phyloP scores from a whole-genome alignment of 1,140 invertebrate species.

The Orius laevigatus region DNA sequence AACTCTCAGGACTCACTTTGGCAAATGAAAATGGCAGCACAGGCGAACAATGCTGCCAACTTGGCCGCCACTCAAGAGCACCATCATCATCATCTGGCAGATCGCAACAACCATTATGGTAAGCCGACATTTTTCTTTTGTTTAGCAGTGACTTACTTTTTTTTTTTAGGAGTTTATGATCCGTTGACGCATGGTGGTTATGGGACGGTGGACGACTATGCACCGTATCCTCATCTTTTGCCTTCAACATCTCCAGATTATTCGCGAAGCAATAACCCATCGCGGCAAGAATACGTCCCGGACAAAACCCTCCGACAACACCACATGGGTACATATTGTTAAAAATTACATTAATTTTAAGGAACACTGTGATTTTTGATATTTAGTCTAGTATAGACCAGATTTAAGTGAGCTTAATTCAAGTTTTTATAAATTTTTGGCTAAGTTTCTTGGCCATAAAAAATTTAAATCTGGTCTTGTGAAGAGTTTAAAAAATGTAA shows the following conservation, averaged over 20 bases:
- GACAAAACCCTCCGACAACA: constrained; percentile 64
- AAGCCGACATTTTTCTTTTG: constrained; percentile 15
- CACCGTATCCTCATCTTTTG: constrained; percentile 56
- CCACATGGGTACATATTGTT: constrained; percentile 49
- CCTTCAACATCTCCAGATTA: constrained; percentile 35
- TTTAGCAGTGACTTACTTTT: not conserved
- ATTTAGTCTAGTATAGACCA: not conserved
- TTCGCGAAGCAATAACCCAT: constrained; percentile 50
- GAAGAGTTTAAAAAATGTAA: not conserved
- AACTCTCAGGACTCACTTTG: constrained; percentile 89
- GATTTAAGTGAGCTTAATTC: too few species aligned
- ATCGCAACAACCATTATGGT: constrained; percentile 30
- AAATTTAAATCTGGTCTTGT: too few species aligned
- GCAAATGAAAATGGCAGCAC: constrained; percentile 76
- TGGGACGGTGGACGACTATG: constrained; percentile 69
- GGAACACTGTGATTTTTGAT: not conserved
- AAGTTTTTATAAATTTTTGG: not conserved
- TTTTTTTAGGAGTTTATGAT: constrained; percentile 42
- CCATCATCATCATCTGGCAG: constrained; percentile 34
- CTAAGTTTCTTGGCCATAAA: not conserved
- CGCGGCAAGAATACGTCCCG: constrained; percentile 58
- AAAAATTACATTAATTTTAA: constrained; percentile 5
- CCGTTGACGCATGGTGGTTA: constrained; percentile 62
- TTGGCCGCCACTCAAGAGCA: constrained; percentile 29
- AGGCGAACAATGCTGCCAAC: constrained; percentile 27